phyloP scores from a whole-genome alignment of 92 coral and sea anemone species.

The Palythoa caribaeorum region DNA sequence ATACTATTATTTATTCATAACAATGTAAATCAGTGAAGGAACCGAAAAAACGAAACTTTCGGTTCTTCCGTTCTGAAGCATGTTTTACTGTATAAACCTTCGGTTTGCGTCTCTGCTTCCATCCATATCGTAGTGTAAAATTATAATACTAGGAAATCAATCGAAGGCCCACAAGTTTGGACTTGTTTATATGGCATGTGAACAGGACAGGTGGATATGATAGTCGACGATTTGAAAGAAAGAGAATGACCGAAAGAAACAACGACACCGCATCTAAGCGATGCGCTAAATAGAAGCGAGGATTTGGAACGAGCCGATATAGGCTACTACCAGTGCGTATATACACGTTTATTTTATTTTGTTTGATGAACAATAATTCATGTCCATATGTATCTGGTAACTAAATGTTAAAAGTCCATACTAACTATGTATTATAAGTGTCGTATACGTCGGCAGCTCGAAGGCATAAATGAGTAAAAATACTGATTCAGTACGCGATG shows the following conservation, averaged over 20 bases:
- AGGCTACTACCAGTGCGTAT: slow-evolving; percentile 56
- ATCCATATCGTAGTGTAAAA: neutral
- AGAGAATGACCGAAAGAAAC: slow-evolving; percentile 44
- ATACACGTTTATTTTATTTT: neutral
- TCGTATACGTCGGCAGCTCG: neutral
- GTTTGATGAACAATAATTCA: neutral
- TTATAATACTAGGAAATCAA: neutral
- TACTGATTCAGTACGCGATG: neutral
- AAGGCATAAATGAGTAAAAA: neutral
- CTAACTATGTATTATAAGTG: neutral
- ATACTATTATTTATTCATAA: too few species aligned
- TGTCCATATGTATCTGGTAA: neutral
- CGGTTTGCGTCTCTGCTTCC: neutral
- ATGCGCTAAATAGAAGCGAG: slow-evolving; percentile 55
- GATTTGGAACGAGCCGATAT: slow-evolving; percentile 52
- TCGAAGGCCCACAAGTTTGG: slow-evolving; percentile 30
- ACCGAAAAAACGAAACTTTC: too few species aligned
- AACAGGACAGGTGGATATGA: slow-evolving; percentile 39
- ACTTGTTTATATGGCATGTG: slow-evolving; percentile 43
- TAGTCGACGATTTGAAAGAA: slow-evolving; percentile 59
- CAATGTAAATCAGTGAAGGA: too few species aligned
- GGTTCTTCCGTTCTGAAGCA: neutral
- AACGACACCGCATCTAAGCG: slow-evolving; percentile 33
- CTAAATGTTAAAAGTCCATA: neutral
- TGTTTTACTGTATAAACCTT: neutral